phyloP scores from a whole-genome alignment of 1,140 invertebrate genomes.

The Propsilocerus akamusi region DNA sequence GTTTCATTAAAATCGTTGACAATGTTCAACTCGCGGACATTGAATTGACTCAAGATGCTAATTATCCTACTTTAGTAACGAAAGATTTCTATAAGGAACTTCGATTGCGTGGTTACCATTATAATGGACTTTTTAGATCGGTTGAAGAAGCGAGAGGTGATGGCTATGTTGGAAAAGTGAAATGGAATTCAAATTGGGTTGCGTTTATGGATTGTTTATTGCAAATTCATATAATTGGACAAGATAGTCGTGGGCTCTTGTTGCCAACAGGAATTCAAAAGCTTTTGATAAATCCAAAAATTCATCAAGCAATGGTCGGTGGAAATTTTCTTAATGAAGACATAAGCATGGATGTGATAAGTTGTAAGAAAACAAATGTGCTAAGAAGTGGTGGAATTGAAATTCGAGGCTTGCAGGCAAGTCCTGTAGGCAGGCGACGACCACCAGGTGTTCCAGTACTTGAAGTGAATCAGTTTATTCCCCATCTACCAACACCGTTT shows the following conservation, averaged over 20 bases:
- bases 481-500: slow-evolving; percentile 31
- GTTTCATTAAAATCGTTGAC: slow-evolving; percentile 35
- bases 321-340: slow-evolving; percentile 21
- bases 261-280: slow-evolving; percentile 72
- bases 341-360: slow-evolving; percentile 19
- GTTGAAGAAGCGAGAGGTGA: slow-evolving; percentile 20
- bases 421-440: slow-evolving; percentile 48
- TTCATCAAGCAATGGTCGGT: slow-evolving; percentile 32
- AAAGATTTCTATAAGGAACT: slow-evolving; percentile 88
- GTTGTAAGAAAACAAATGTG: slow-evolving; percentile 14
- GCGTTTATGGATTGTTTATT: slow-evolving; percentile 86
- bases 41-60: slow-evolving; percentile 23
- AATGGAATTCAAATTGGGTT: slow-evolving; percentile 72
- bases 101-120: slow-evolving; percentile 78
- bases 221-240: slow-evolving; percentile 62
- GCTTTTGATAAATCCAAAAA: slow-evolving; percentile 55
- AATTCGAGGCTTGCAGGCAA: slow-evolving; percentile 62
- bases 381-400: slow-evolving; percentile 63
- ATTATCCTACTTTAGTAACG: slow-evolving; percentile 28
- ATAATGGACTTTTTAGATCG: slow-evolving; percentile 26
- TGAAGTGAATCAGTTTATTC: slow-evolving; percentile 58
- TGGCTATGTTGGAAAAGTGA: slow-evolving; percentile 29
- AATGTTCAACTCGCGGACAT: slow-evolving; percentile 26
- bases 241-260: slow-evolving; percentile 53
- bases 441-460: slow-evolving; percentile 42